Base-by-base conservation (phyloP, 2,888 invertebrate genomes). In the Drosophila aldrichi region DNA sequence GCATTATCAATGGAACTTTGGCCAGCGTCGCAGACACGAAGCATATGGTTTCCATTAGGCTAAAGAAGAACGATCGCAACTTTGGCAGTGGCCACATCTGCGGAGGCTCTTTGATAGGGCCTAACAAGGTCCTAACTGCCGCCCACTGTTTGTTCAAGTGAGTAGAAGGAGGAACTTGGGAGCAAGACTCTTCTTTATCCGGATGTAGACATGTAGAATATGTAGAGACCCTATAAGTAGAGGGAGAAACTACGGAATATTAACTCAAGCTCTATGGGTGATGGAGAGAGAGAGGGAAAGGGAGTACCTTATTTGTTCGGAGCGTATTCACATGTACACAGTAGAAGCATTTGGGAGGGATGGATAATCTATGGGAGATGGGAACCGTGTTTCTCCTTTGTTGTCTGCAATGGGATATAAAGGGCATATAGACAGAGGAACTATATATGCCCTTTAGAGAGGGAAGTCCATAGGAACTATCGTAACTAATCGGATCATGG, bases 111-210 rank as follows among this genome's bases (percentile, higher is more conserved):
- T 70, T 92, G 3, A 91, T 92, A 14, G 89, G 87, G 0, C 71
- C 69, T n/a, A 90, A 77, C 40, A 92, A 91, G 75, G 91, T 92
- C 3, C 61, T 92, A 10, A 92, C 92, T 16, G 93, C 92, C 0
- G 92, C 92, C 3, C 92, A 92, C 56, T 92, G 92, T 29, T 71
- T 92, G 10, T 92, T 86, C 72, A 87, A 92, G 92, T 92, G 58
- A 91, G 89, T 87, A 54, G 2, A 12, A 16, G 14, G 1, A 1
- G 20, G 52, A 22, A n/a, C 16, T 36, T 2, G 10, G 14, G 25
- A 25, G 25, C 0, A 5, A 25, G 6, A 6, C 7, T 25, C 25
- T 25, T 8, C 8, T 29, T 29, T 8, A 29, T 29, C 29, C 29
- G 8, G 8, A 29, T 29, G 8, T 8, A 1, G 8, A 5, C 29